phyloP scores from a whole-genome alignment of 2,888 invertebrate species.

The Pycnomerus fuliginosus region DNA sequence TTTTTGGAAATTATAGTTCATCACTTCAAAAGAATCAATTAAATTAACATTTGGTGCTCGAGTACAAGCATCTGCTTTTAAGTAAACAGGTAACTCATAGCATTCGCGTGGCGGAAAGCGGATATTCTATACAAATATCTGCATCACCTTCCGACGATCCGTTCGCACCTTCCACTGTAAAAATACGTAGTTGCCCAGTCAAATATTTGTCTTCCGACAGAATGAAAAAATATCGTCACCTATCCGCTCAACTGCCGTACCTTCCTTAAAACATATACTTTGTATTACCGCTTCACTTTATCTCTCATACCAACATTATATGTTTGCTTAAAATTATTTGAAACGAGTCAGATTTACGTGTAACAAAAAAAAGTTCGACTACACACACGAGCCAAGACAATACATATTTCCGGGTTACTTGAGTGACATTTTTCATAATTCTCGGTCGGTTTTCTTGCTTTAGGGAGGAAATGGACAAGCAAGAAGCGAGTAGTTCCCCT shows the following conservation, averaged over 20 bases:
- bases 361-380: slow-evolving; percentile 7
- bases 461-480: slow-evolving; percentile 6
- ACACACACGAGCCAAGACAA: slow-evolving; percentile 3
- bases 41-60: too few relatives aligned
- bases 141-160: slow-evolving; percentile 40
- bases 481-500: slow-evolving; percentile 13
- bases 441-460: slow-evolving; percentile 3
- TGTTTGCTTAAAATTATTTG: too few relatives aligned
- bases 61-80: too few relatives aligned
- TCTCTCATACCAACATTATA: too few relatives aligned
- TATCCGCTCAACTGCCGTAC: too few relatives aligned
- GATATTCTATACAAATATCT: slow-evolving; percentile 45
- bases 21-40: too few relatives aligned
- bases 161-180: slow-evolving; percentile 34
- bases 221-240: too few relatives aligned
- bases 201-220: too few relatives aligned
- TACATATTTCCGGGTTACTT: slow-evolving; percentile 30
- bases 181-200: slow-evolving; percentile 15
- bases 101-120: slow-evolving; percentile 39
- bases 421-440: slow-evolving; percentile 21
- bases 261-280: too few relatives aligned
- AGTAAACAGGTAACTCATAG: slow-evolving; percentile 11
- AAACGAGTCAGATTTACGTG: too few relatives aligned
- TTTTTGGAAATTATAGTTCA: too few relatives aligned
- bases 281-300: too few relatives aligned